Evolutionary conservation across 2,888 invertebrate species (phyloP).

Genomic region (Exephanes ischioxanthus): DNA sequence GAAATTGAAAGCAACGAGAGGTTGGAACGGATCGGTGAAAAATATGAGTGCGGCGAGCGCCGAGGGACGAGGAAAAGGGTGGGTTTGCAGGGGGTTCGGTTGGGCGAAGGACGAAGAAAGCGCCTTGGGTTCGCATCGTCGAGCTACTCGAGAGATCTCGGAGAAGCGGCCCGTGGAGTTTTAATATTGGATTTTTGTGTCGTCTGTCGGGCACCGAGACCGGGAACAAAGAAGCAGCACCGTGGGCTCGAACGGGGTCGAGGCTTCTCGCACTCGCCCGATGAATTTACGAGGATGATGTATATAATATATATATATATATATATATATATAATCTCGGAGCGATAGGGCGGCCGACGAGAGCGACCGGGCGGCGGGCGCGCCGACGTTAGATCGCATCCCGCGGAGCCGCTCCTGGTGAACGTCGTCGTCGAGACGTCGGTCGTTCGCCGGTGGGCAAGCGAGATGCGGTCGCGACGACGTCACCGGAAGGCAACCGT

Average conservation of each 20-base stretch:
- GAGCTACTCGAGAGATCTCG: slow-evolving; percentile 31
- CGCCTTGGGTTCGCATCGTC: slow-evolving; percentile 26
- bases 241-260: slow-evolving; percentile 36
- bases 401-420: slow-evolving; percentile 52
- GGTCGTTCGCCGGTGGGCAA: slow-evolving; percentile 46
- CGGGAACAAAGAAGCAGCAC: slow-evolving; percentile 41
- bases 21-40: slow-evolving; percentile 12
- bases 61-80: background rate
- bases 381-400: slow-evolving; percentile 71
- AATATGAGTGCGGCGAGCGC: slow-evolving; percentile 11
- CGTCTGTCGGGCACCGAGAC: slow-evolving; percentile 53
- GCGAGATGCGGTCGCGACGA: slow-evolving; percentile 10
- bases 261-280: slow-evolving; percentile 21
- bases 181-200: slow-evolving; percentile 71
- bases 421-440: slow-evolving; percentile 23
- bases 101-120: slow-evolving; percentile 2
- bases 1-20: slow-evolving; percentile 34
- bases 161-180: slow-evolving; percentile 58
- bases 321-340: slow-evolving; percentile 5
- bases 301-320: slow-evolving; percentile 8
- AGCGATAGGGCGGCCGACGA: slow-evolving; percentile 2
- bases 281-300: slow-evolving; percentile 2
- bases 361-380: slow-evolving; percentile 38
- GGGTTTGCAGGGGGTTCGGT: background rate
- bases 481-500: slow-evolving; percentile 70